Base-by-base conservation (phyloP, 92 coral and sea anemone genomes). In the Scolanthus callimorphus region DNA sequence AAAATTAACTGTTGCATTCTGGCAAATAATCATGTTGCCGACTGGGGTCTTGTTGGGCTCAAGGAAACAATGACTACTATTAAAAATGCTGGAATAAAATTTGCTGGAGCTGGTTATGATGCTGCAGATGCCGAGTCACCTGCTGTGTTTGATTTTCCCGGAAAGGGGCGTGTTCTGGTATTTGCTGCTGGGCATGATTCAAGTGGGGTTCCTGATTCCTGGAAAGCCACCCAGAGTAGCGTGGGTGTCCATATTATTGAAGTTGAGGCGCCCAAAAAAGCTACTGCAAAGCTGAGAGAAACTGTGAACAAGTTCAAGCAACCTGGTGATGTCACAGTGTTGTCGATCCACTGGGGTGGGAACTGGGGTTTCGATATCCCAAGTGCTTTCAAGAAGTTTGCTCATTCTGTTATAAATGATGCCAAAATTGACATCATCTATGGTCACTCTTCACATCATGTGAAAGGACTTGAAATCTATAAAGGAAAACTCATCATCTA, bases 381-480 rank as follows among this genome's bases (percentile, higher is more conserved):
- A 24, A 43, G 77, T 20, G 29, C 59, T 21, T 85, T 83, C 17
- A 58, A 51, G 39, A 82, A 83, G 60, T 87, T 87, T 87, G 96
- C 96, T 9, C 86, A 87, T 59, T 67, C 75, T 38, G 90, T 86
- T 4, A 78, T 87, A 48, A 86, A 82, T 27, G 76, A 59, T 11
- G 90, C 90, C 4, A 83, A 71, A n/a, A 65, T 87, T n/a, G 83
- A 87, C 29, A 51, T 87, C 23, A 83, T 87, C 29, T 80, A 87
- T 73, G 96, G 96, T 0, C 96, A 87, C 57, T 87, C 96, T 3
- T 87, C 96, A 1, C 96, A 87, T 56, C 96, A 87, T 30, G 76
- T 87, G 22, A 87, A 87, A 70, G 96, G 96, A 13, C 59, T 87
- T 20, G 96, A 87, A 63, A 62, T 72, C 11, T 84, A 87, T 60